A percentile compares a stretch with the other conserved stretches of the same genome.
Evolutionary conservation across 1,140 invertebrate genomes (phyloP).

Genomic region (Hycleus cichorii): DNA sequence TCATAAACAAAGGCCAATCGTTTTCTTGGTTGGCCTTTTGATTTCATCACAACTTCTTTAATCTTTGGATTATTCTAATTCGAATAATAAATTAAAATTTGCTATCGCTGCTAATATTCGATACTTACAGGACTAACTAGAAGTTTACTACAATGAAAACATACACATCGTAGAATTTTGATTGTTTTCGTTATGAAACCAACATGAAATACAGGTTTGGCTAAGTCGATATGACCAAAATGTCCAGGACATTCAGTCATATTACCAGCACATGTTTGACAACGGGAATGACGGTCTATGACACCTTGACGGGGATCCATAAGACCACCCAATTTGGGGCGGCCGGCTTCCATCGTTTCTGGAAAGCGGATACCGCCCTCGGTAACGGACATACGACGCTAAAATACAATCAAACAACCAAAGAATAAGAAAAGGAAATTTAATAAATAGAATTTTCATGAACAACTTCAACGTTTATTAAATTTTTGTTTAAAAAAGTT

Average conservation of each 20-base stretch:
- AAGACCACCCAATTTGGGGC: slow-evolving; percentile 93
- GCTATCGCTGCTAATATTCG: neutral
- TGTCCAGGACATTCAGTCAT: slow-evolving; percentile 99
- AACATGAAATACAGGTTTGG: slow-evolving; percentile 98
- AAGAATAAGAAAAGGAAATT: no score
- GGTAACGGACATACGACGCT: slow-evolving; percentile 96
- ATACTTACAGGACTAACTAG: slow-evolving; percentile 83
- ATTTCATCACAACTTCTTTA: slow-evolving; percentile 94
- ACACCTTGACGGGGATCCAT: slow-evolving; percentile 99
- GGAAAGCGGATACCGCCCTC: slow-evolving; percentile 94
- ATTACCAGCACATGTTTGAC: slow-evolving; percentile 96
- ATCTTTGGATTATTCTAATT: slow-evolving; percentile 85
- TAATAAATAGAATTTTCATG: no score
- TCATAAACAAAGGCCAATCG: slow-evolving; percentile 94
- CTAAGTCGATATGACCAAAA: slow-evolving; percentile 98
- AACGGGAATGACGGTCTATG: slow-evolving; percentile 86
- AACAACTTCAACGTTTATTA: no score
- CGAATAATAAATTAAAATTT: neutral
- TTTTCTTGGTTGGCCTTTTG: slow-evolving; percentile 94
- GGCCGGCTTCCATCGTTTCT: slow-evolving; percentile 96
- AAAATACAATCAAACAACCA: slow-evolving; percentile 34
- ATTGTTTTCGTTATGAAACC: slow-evolving; percentile 97
- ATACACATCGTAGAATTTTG: slow-evolving; percentile 94
- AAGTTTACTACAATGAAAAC: slow-evolving; percentile 96
- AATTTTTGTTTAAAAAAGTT: no score